Evolutionary conservation across 1,140 invertebrate species (phyloP), one percentile per base, ranked within the genome.

Genomic region (Magallana gigas): DNA sequence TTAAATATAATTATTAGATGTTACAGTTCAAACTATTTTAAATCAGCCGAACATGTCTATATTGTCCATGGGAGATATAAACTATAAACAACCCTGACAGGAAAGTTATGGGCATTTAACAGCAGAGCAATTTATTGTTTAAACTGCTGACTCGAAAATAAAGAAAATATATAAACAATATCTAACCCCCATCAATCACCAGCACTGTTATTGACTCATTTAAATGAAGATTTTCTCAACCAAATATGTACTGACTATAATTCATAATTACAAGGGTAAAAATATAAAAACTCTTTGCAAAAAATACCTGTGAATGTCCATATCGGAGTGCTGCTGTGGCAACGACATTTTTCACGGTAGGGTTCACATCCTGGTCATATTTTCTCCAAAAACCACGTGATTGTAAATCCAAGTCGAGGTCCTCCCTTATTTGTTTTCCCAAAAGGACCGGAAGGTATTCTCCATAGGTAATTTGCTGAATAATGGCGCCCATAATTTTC

Each of bases 261-360:
- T 23, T 23, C 1, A 23, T 23, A 23, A 23, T 62, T 16, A 16
- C 16, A 16, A 16, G 60, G 16, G 8, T 7, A n/a, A 14, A 64
- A 64, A 1, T 18, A 8, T 18, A 16, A 18, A 64, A 64, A n/a
- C 5, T 14, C 8, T 64, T 64, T 14, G 8, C 8, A 18, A 18
- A 16, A n/a, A 16, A 64, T 64, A 88, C 81, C 58, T 82, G 48
- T 9, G 98, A 97, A 94, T 99, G 99, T 0, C 99, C 99, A 94
- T 99, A 99, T 84, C 98, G 95, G 8, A 99, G 95, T 9, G 98
- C 98, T 36, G 98, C 98, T 0, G 98, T 98, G 0, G 98, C 98
- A 95, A 99, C 99, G 23, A 97, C 98, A 93, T 99, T 99, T 0
- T 98, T 96, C 90, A 99, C 97, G 8, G 96, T 96, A 4, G 98